Percentiles rank a stretch among this genome's conserved stretches.
Evolutionary conservation across 2,797 vertebrate genomes (phyloP).

Genomic region (Clamator glandarius): DNA sequence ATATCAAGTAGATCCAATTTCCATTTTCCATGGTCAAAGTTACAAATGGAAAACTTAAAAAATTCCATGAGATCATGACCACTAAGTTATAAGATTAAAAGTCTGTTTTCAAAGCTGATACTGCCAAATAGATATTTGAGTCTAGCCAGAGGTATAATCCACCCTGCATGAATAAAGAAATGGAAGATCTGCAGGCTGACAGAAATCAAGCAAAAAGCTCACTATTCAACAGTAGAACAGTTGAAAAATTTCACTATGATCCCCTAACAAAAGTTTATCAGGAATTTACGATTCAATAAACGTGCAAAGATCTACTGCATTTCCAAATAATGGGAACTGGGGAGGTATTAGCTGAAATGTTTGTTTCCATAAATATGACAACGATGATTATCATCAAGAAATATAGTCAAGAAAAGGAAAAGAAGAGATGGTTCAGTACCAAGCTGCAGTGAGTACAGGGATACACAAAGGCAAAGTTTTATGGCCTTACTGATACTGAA

Average conservation of each 20-base stretch:
- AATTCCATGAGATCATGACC: neutral
- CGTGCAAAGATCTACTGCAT: neutral
- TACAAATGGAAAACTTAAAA: conserved; percentile 4
- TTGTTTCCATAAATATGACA: neutral
- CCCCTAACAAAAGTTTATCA: neutral
- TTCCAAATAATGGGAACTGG: neutral
- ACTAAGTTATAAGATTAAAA: neutral
- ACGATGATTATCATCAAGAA: neutral
- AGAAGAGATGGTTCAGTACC: neutral
- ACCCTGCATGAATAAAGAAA: neutral
- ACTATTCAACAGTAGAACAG: neutral
- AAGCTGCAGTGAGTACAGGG: neutral
- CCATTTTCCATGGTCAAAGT: neutral
- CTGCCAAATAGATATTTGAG: neutral
- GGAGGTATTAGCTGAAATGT: neutral
- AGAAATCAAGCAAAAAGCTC: neutral
- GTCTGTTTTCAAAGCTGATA: neutral
- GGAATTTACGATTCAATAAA: neutral
- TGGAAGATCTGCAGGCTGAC: neutral
- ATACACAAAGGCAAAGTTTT: neutral
- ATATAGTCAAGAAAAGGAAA: neutral
- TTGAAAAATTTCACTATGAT: neutral
- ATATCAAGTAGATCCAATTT: neutral
- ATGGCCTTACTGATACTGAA: neutral
- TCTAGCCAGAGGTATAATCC: neutral